Conservation (phyloP, 2,113 vertebrate genomes). For the Numida meleagris region DNA sequence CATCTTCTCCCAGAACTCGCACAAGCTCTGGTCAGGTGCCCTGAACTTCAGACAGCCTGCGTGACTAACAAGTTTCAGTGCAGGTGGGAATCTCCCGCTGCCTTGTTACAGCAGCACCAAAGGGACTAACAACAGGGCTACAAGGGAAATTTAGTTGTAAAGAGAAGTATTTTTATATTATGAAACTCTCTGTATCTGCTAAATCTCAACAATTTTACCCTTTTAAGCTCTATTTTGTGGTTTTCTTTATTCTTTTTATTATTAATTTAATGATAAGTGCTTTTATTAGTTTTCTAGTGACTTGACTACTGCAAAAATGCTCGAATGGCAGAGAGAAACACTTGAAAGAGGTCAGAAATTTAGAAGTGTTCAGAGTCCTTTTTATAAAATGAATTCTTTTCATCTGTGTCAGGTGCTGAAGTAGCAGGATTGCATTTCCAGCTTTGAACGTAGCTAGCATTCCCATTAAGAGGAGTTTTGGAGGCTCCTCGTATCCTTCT, state of each 20-base stretch:
- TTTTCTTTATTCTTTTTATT: neutral
- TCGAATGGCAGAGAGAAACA: neutral
- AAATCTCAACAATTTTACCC: neutral
- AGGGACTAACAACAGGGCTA: neutral
- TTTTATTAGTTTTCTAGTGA: neutral
- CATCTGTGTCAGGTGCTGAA: neutral
- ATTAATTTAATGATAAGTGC: neutral
- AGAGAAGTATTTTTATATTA: neutral
- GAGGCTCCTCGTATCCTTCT: neutral
- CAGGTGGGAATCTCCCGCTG: neutral
- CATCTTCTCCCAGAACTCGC: neutral
- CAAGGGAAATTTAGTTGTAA: neutral
- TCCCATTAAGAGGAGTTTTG: neutral
- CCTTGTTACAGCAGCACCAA: neutral
- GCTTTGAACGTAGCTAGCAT: neutral
- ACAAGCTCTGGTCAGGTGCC: neutral
- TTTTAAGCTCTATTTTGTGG: neutral
- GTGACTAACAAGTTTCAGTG: neutral
- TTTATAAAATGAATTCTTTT: neutral
- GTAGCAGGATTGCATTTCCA: neutral
- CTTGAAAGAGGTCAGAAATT: neutral
- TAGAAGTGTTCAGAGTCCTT: neutral
- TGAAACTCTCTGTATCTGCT: neutral
- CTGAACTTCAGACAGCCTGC: neutral
- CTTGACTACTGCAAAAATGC: neutral